phyloP scores from a whole-genome alignment of 2,113 vertebrate species.

The Hydrolagus affinis region DNA sequence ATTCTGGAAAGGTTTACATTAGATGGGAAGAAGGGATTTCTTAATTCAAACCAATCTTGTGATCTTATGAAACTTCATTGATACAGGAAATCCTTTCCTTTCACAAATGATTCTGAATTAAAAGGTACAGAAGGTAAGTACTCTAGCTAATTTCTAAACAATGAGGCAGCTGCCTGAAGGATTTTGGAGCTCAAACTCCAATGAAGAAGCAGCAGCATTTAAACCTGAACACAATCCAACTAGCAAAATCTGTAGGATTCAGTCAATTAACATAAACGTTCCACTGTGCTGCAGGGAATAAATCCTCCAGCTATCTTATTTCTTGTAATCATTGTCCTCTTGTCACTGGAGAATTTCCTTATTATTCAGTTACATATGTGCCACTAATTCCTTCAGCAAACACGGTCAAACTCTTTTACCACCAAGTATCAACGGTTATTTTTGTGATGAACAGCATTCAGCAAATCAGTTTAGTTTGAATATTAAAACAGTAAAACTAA shows the following conservation, averaged over 20 bases:
- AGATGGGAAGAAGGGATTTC: no score
- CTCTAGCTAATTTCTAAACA: not conserved
- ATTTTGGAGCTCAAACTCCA: no score
- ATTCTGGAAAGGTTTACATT: no score
- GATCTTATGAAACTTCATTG: not conserved
- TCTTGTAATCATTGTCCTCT: constrained; percentile 63
- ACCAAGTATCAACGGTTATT: constrained; percentile 65
- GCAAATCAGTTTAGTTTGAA: not conserved
- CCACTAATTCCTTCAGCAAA: constrained; percentile 59
- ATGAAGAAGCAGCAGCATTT: constrained; percentile 33
- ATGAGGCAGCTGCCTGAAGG: not conserved
- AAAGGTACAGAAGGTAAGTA: not conserved
- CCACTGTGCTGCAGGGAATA: constrained; percentile 56
- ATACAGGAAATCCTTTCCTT: not conserved
- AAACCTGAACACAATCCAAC: constrained; percentile 41
- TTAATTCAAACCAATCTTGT: no score
- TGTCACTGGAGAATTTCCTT: constrained; percentile 56
- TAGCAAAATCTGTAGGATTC: constrained; percentile 50
- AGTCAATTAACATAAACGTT: constrained; percentile 51
- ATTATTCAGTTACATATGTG: constrained; percentile 64
- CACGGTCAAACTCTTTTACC: constrained; percentile 64
- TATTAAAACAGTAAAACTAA: not conserved
- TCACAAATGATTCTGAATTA: not conserved
- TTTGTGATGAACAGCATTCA: constrained; percentile 50
- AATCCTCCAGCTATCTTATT: constrained; percentile 59